phyloP scores from a whole-genome alignment of 2,113 vertebrate species.

The Aplodontia rufa region DNA sequence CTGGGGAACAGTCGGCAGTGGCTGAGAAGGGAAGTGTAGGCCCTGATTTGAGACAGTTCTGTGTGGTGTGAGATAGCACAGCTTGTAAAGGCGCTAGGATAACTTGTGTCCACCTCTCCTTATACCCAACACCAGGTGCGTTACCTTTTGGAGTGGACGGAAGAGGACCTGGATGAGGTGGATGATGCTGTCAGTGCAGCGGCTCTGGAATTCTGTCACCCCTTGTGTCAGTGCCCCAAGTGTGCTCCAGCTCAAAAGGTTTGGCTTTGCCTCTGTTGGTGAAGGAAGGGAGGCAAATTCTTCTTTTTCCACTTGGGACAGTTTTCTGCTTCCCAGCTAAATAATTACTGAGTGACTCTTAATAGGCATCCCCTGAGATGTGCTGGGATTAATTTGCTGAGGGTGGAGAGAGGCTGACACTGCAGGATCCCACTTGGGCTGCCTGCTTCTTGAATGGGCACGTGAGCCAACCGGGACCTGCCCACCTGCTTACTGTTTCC shows the following conservation, averaged over 20 bases:
- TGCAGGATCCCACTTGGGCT: no score
- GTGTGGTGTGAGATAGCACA: background rate
- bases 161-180: slow-evolving; percentile 90
- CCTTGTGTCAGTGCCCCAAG: slow-evolving; percentile 93
- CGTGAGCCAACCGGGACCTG: background rate
- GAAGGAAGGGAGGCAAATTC: no score
- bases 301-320: background rate
- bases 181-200: slow-evolving; percentile 71
- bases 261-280: background rate
- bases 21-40: background rate
- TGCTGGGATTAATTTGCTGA: background rate
- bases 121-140: slow-evolving; percentile 87
- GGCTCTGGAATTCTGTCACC: slow-evolving; percentile 91
- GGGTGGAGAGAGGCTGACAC: background rate
- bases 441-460: background rate
- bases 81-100: background rate
- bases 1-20: slow-evolving; percentile 37
- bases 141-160: slow-evolving; percentile 95
- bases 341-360: accelerated
- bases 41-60: background rate
- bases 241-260: slow-evolving; percentile 96
- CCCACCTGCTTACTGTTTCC: accelerated
- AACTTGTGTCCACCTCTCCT: slow-evolving; percentile 32
- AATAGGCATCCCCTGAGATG: background rate
- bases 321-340: background rate